Base-by-base conservation (phyloP, 2,113 vertebrate genomes). In the Irena cyanogastra region DNA sequence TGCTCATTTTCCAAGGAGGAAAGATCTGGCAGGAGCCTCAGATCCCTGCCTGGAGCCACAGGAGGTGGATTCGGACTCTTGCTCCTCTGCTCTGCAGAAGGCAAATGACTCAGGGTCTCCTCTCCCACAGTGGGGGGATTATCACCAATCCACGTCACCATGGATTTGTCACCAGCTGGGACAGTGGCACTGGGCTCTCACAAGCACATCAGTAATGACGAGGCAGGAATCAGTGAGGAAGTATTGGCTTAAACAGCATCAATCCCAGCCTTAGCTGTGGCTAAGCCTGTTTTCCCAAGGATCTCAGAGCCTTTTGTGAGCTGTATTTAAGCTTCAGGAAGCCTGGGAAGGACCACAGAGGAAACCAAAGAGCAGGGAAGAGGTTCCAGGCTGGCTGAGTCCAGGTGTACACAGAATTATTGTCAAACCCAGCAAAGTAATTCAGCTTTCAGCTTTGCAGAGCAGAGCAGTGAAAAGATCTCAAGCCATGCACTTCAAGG, bases 201-300 rank as follows among this genome's bases (percentile, higher is more conserved):
- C 3, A 5, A 70, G n/a, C 18, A 5, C 33, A 27, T 53, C 1
- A 2, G 45, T 13, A 83, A 45, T 45, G 80, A 85, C 79, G 45
- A 65, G 52, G 84, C 63, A 89, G 81, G 42, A 89, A 84, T 14
- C 4, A 3, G 19, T 3, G 31, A 86, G 68, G 75, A 74, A 86
- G n/a, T 5, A 19, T 10, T 70, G 44, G 64, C 68, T 96, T 81
- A 63, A 93, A 92, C 2, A 89, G 50, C 77, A 60, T 52, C 91
- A 84, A 39, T 71, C 93, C 64, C 68, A 22, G 47, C 3, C 41
- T 89, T 57, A 75, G 71, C 89, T 94, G 81, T 59, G 64, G 45
- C 68, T 90, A 83, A 86, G 59, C 77, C 83, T 83, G 23, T 92
- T 96, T 84, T 78, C 69, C 89, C 47, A 42, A 87, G 89, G 86